Evolutionary conservation across 2,797 vertebrate genomes (phyloP).

Genomic region (Sebastes baramenuke): DNA sequence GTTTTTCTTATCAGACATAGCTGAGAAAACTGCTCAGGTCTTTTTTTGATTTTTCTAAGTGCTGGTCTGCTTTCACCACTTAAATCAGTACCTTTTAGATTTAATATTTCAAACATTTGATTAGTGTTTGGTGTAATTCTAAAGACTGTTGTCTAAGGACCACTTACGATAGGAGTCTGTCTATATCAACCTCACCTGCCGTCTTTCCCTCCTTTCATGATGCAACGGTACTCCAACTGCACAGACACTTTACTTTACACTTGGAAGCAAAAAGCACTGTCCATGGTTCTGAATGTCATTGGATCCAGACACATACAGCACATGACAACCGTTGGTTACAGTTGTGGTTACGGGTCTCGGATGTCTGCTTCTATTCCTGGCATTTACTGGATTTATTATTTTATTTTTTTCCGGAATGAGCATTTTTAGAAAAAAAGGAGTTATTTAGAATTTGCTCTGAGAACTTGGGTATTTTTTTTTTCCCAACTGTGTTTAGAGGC

Average conservation of each 20-base stretch:
- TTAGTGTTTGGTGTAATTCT: conserved; percentile 17
- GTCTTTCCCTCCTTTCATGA: neutral
- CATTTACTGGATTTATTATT: neutral
- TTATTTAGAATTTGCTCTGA: conserved; percentile 12
- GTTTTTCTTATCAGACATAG: neutral
- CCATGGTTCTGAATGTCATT: conserved; percentile 59
- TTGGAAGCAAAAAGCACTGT: conserved; percentile 43
- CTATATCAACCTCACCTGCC: conserved; percentile 6
- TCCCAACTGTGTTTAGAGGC: conserved; percentile 1
- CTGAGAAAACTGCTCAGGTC: neutral
- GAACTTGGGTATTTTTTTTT: neutral
- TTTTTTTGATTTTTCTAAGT: neutral
- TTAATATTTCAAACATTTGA: conserved; percentile 25
- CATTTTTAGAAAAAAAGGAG: neutral
- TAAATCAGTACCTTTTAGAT: neutral
- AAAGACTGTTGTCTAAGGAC: conserved; percentile 18
- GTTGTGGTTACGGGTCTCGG: conserved; percentile 1
- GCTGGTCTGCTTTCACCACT: neutral
- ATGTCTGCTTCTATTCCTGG: conserved; percentile 7
- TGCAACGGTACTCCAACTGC: conserved; percentile 14
- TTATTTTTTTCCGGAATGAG: neutral
- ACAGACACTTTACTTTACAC: conserved; percentile 29
- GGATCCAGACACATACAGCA: conserved; percentile 18
- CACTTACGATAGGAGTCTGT: neutral
- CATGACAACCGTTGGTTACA: conserved; percentile 34